Evolutionary conservation across 2,113 vertebrate species (phyloP).

Genomic region (Spea bombifrons): DNA sequence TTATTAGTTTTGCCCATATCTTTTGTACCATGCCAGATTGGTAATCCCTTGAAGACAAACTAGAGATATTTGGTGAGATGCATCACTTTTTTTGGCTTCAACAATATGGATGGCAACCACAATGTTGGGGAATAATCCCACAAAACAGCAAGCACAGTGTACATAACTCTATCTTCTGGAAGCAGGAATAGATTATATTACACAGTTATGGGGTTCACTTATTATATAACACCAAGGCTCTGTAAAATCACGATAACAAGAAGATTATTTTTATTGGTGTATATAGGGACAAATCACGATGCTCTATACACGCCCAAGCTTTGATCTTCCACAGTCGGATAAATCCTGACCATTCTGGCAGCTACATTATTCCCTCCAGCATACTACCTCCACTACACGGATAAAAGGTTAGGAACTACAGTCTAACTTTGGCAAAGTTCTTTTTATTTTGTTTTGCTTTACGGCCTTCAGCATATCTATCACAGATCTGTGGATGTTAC

Average conservation of each 20-base stretch:
- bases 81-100: neutral
- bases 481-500: neutral
- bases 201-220: neutral
- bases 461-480: neutral
- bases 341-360: too few relatives aligned
- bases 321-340: too few relatives aligned
- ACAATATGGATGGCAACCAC: neutral
- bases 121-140: neutral
- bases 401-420: neutral
- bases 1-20: too few relatives aligned
- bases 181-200: neutral
- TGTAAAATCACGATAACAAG: too few relatives aligned
- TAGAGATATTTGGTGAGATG: neutral
- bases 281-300: too few relatives aligned
- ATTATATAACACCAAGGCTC: too few relatives aligned
- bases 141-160: neutral
- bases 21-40: too few relatives aligned
- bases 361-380: too few relatives aligned
- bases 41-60: too few relatives aligned
- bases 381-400: neutral
- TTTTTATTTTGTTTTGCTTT: neutral
- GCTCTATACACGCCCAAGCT: too few relatives aligned
- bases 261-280: too few relatives aligned
- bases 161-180: neutral
- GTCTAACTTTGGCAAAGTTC: neutral